Evolutionary conservation across 2,113 vertebrate species (phyloP).

Genomic region (Rhabdomys dilectus): DNA sequence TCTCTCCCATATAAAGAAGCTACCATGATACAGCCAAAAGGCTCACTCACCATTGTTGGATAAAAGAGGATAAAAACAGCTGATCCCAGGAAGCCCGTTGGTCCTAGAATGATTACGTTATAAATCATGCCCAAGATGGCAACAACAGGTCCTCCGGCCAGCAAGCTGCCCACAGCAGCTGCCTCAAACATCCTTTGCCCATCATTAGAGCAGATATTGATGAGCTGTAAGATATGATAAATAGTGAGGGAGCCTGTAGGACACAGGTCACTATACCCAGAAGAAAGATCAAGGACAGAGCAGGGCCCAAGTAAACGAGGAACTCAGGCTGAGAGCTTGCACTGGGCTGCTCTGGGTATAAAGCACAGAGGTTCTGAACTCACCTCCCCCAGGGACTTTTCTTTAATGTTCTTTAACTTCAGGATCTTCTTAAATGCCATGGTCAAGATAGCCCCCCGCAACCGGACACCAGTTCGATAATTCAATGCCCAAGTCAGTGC

Average conservation of each 20-base stretch:
- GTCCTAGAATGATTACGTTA: constrained; percentile 93
- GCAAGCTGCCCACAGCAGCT: constrained; percentile 93
- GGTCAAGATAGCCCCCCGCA: constrained; percentile 94
- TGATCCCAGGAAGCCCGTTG: constrained; percentile 95
- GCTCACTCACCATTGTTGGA: constrained; percentile 93
- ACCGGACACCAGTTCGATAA: constrained; percentile 93
- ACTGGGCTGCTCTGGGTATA: neutral
- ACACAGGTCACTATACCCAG: neutral
- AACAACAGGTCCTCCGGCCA: constrained; percentile 94
- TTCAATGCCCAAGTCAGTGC: constrained; percentile 96
- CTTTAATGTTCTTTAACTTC: constrained; percentile 92
- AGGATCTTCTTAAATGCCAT: constrained; percentile 96
- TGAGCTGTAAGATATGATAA: constrained; percentile 87
- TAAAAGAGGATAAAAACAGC: constrained; percentile 97
- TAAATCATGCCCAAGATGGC: constrained; percentile 94
- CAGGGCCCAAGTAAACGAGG: neutral
- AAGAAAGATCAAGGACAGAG: neutral
- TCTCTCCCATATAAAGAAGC: neutral
- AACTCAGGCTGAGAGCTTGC: neutral
- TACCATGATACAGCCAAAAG: neutral
- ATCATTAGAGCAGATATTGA: constrained; percentile 95
- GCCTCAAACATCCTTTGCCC: constrained; percentile 97
- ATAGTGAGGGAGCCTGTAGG: neutral
- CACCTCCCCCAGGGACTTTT: constrained; percentile 95
- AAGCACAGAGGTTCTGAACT: neutral